Evolutionary conservation across 2,113 vertebrate genomes (phyloP).

Genomic region (Xiphophorus couchianus): DNA sequence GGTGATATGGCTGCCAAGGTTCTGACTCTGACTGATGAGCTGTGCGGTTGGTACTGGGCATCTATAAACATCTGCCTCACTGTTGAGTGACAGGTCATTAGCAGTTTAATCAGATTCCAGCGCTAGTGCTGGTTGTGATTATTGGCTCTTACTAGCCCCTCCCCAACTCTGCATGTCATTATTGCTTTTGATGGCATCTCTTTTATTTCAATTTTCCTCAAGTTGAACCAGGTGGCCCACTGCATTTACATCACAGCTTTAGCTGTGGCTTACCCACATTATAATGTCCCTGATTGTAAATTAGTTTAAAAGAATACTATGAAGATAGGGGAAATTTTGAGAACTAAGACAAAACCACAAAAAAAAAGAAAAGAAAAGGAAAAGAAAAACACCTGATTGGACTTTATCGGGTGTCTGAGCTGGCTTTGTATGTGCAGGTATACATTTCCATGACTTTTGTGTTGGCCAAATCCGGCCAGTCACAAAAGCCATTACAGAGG

Average conservation of each 20-base stretch:
- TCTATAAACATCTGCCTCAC: slow-evolving; percentile 72
- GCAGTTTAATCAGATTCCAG: slow-evolving; percentile 77
- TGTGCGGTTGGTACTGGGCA: slow-evolving; percentile 73
- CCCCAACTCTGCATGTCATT: slow-evolving; percentile 60
- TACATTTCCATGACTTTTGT: slow-evolving; percentile 75
- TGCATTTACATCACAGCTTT: slow-evolving; percentile 19
- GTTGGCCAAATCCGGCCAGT: slow-evolving; percentile 68
- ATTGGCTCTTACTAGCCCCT: slow-evolving; percentile 65
- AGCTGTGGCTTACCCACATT: slow-evolving; percentile 1
- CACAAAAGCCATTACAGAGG: slow-evolving; percentile 78
- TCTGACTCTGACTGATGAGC: slow-evolving; percentile 79
- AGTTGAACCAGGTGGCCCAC: slow-evolving; percentile 17
- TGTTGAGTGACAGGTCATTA: slow-evolving; percentile 79
- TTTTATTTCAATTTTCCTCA: slow-evolving; percentile 43
- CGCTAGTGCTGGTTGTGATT: slow-evolving; percentile 67
- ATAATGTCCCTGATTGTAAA: neutral
- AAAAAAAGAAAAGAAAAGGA: slow-evolving; percentile 10
- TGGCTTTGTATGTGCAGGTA: slow-evolving; percentile 57
- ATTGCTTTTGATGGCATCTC: slow-evolving; percentile 63
- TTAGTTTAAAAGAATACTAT: slow-evolving; percentile 10
- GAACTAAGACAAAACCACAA: neutral
- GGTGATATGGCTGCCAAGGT: slow-evolving; percentile 71
- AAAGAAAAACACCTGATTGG: slow-evolving; percentile 13
- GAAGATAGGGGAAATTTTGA: neutral
- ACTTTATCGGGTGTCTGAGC: slow-evolving; percentile 1